Evolutionary conservation across 2,888 invertebrate species (phyloP), one percentile per base, ranked within the genome.

Genomic region (Endomychus coccineus): DNA sequence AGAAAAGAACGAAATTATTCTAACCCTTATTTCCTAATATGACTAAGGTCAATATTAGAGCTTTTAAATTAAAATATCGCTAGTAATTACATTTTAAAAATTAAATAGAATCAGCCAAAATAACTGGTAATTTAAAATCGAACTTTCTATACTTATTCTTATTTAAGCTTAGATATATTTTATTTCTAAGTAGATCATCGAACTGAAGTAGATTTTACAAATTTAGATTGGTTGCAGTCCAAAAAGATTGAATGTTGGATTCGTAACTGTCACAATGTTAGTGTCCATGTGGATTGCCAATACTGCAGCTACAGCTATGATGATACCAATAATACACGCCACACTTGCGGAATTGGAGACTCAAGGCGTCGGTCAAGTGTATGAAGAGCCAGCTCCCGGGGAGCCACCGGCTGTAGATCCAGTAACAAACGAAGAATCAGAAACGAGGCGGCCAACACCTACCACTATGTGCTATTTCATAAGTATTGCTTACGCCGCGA

Each of bases 281-380:
- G 75, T 91, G 50, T 90, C 89, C 0, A 90, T 91, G 89, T 91
- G 90, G 90, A 88, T 91, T 49, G 88, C 87, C 6, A 91, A 91
- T 61, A 90, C 90, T 0, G 90, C 91, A 1, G 87, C 86, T 4
- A 83, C 86, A 2, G 87, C 88, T 2, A 86, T 90, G 84, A 89
- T 90, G 89, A 79, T 87, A 41, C 89, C 89, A 1, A 89, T 89
- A 42, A 81, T 87, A 10, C 79, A 83, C 42, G 87, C 87, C 19
- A 84, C 88, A 3, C 66, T 89, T 3, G 76, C 81, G 53, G 86
- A 88, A 44, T 66, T 89, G 10, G 80, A 84, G 67, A 71, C 77
- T 70, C 78, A 79, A 71, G 78, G 78, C 1, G 62, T 78, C 1
- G 77, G 78, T 3, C 73, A 76, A 40, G 72, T 78, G 40, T 74